phyloP scores from a whole-genome alignment of 2,113 vertebrate genomes.

The Fulmarus glacialis region DNA sequence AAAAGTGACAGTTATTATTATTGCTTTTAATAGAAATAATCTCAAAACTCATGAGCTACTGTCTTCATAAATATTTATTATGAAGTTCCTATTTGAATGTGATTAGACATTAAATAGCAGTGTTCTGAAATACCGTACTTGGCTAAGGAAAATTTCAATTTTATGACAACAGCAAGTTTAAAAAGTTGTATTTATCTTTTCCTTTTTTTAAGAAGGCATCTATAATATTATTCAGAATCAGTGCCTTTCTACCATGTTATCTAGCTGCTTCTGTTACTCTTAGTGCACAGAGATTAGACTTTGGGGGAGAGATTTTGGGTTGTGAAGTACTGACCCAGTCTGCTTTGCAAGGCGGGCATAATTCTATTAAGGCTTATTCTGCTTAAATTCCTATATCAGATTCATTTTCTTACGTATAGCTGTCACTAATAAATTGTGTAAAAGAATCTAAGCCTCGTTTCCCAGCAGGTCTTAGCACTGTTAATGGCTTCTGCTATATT shows the following conservation, averaged over 20 bases:
- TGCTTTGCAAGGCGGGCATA: background rate
- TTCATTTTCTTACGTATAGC: background rate
- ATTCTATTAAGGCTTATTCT: background rate
- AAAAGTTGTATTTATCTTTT: background rate
- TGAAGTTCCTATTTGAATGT: background rate
- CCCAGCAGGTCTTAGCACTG: background rate
- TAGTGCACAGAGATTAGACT: background rate
- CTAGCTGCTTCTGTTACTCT: background rate
- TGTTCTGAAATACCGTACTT: background rate
- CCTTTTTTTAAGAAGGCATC: background rate
- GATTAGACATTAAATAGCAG: slow-evolving; percentile 21
- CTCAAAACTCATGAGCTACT: slow-evolving; percentile 1
- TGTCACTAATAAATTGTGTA: background rate
- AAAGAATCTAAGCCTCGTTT: background rate
- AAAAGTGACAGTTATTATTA: background rate
- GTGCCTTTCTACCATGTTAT: background rate
- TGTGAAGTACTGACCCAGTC: background rate
- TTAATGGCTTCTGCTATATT: background rate
- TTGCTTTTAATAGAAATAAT: slow-evolving; percentile 44
- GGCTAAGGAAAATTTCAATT: background rate
- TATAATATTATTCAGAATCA: background rate
- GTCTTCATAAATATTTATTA: slow-evolving; percentile 36
- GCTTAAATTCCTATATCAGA: background rate
- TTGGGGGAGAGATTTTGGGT: background rate
- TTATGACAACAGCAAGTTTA: background rate